These are phyloP conservation scores for Gallinago paraguaiae DNA, from an alignment of 2,113 vertebrate species.

Conservation along the genomic window DNA sequence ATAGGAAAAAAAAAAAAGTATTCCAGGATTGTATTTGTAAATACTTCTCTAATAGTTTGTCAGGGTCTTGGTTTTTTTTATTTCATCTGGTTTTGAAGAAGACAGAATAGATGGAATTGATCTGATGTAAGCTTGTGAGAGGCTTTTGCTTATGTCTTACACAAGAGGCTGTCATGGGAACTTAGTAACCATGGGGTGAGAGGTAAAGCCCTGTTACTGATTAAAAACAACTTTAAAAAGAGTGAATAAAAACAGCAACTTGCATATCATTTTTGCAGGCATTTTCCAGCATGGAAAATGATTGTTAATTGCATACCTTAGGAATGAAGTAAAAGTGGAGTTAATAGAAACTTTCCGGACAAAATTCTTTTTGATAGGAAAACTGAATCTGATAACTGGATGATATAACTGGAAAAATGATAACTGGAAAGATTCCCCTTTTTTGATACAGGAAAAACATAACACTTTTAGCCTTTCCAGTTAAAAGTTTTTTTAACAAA, in stretches of 20 bases:
- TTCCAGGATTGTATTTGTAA: neutral
- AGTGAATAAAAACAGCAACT: neutral
- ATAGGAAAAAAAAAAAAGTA: neutral
- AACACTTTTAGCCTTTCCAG: neutral
- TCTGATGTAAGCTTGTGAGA: neutral
- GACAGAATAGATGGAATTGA: neutral
- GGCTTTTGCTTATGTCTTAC: constrained; percentile 13
- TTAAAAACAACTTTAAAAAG: constrained; percentile 34
- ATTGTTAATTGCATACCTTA: neutral
- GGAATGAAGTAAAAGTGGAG: neutral
- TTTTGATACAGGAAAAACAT: neutral
- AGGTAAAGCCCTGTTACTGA: constrained; percentile 60
- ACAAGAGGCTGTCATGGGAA: constrained; percentile 22
- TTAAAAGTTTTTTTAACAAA: neutral
- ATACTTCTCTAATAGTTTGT: neutral
- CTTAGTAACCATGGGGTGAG: constrained; percentile 39
- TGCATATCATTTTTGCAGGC: neutral
- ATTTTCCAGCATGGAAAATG: neutral
- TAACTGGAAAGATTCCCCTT: neutral
- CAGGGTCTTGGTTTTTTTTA: neutral
- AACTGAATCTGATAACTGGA: neutral
- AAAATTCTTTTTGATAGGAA: neutral
- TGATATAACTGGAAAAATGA: neutral
- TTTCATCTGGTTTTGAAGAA: neutral
- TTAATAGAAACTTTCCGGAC: neutral